Percentiles rank a stretch among this genome's conserved stretches.
Conservation (phyloP, 1,140 invertebrate genomes). For the Drosophila pseudoananassae region DNA sequence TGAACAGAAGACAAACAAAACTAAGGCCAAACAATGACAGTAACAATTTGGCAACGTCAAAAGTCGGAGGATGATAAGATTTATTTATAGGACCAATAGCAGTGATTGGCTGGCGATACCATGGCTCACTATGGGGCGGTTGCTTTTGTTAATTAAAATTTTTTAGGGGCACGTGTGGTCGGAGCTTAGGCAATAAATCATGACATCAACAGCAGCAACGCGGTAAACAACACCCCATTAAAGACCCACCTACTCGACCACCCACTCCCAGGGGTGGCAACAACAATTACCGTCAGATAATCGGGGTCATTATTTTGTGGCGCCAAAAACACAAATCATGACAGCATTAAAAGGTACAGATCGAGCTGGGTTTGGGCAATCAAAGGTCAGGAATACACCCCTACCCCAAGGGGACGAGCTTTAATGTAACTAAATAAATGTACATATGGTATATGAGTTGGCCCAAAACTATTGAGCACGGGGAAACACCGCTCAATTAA, state of each 20-base stretch:
- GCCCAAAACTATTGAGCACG: constrained; percentile 21
- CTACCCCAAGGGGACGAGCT: background rate
- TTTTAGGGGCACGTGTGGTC: constrained; percentile 60
- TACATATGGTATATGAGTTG: background rate
- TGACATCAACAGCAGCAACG: constrained; percentile 66
- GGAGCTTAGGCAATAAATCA: constrained; percentile 61
- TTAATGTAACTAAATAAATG: background rate
- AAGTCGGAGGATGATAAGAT: constrained; percentile 68
- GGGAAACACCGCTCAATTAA: constrained; percentile 56
- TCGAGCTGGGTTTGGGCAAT: constrained; percentile 21
- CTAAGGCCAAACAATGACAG: constrained; percentile 70
- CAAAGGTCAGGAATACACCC: constrained; percentile 45
- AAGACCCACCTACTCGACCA: constrained; percentile 7
- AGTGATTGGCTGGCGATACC: constrained; percentile 50
- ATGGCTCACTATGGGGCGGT: background rate
- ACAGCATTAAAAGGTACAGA: constrained; percentile 48
- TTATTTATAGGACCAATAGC: constrained; percentile 49
- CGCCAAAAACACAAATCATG: constrained; percentile 61
- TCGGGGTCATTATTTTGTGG: constrained; percentile 56
- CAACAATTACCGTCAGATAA: constrained; percentile 50
- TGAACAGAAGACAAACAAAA: constrained; percentile 67
- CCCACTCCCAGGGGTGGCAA: constrained; percentile 17
- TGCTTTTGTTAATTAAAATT: constrained; percentile 74
- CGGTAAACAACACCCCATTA: constrained; percentile 6
- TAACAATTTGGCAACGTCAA: constrained; percentile 58